Evolutionary conservation across 2,113 vertebrate species (phyloP).

Genomic region (Xenopus borealis): DNA sequence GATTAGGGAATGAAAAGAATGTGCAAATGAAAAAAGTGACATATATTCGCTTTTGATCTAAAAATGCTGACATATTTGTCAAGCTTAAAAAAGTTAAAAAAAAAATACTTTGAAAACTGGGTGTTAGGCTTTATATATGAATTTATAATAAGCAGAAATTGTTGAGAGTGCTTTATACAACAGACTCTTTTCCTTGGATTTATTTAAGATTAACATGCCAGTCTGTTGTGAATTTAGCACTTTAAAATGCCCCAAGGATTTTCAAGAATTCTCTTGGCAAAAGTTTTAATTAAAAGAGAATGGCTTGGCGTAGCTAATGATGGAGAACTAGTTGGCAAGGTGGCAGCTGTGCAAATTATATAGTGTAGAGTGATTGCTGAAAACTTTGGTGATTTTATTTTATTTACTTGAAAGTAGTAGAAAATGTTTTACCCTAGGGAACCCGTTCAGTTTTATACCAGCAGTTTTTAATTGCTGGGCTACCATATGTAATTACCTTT

Average conservation of each 20-base stretch:
- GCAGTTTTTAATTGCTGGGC: no score
- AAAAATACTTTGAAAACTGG: background rate
- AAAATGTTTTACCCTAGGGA: no score
- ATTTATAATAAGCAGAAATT: conserved; percentile 48
- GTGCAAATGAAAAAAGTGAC: conserved; percentile 30
- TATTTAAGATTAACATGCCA: conserved; percentile 61
- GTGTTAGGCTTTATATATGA: conserved; percentile 22
- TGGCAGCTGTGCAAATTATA: conserved; percentile 39
- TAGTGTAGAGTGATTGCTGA: conserved; percentile 26
- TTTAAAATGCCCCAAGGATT: conserved; percentile 63
- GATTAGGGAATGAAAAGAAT: conserved; percentile 37
- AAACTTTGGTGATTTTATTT: background rate
- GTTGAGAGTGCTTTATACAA: conserved; percentile 58
- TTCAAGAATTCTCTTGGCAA: conserved; percentile 64
- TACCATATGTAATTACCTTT: no score
- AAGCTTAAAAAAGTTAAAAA: conserved; percentile 4
- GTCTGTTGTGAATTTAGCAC: conserved; percentile 61
- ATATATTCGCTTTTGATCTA: conserved; percentile 39
- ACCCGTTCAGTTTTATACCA: no score
- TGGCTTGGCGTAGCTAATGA: conserved; percentile 65
- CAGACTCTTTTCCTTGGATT: conserved; percentile 62
- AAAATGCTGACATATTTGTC: conserved; percentile 25
- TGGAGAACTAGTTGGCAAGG: conserved; percentile 56
- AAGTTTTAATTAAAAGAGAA: conserved; percentile 53
- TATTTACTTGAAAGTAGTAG: no score